A percentile compares a stretch with the other conserved stretches of the same genome.
These are phyloP conservation scores for Chironomus tentans DNA, from an alignment of 2,888 invertebrate species.

Conservation along the genomic window DNA sequence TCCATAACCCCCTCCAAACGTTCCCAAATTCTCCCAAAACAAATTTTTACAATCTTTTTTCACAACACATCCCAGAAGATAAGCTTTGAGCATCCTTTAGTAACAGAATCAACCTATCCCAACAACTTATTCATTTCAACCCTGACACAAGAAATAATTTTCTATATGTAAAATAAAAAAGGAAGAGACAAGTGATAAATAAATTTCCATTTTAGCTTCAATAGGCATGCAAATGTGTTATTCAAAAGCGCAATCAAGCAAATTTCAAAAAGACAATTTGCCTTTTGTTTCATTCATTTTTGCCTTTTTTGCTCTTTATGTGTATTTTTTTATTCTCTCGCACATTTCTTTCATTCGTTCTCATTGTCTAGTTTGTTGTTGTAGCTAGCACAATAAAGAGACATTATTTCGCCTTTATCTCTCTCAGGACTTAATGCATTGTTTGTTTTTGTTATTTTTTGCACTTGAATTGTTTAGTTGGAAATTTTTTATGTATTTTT, in stretches of 20 bases:
- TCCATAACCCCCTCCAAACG: too few species aligned
- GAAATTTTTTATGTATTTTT: not conserved
- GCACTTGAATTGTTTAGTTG: not conserved
- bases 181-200: not conserved
- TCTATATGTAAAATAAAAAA: not conserved
- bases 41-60: too few species aligned
- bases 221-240: not conserved
- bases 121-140: not conserved
- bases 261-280: not conserved
- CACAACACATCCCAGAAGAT: too few species aligned
- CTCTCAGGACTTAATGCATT: conserved; percentile 1
- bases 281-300: not conserved
- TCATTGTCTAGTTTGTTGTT: not conserved
- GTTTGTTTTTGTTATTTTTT: not conserved
- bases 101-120: too few species aligned
- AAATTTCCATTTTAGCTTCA: not conserved
- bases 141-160: not conserved
- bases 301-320: not conserved
- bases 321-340: not conserved
- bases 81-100: too few species aligned
- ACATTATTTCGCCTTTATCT: not conserved
- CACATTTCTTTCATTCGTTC: not conserved
- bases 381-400: not conserved
- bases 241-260: not conserved
- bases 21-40: too few species aligned